A percentile compares a stretch with the other conserved stretches of the same genome.
phyloP scores from a whole-genome alignment of 2,797 vertebrate genomes.

The Cirrhinus mrigala region DNA sequence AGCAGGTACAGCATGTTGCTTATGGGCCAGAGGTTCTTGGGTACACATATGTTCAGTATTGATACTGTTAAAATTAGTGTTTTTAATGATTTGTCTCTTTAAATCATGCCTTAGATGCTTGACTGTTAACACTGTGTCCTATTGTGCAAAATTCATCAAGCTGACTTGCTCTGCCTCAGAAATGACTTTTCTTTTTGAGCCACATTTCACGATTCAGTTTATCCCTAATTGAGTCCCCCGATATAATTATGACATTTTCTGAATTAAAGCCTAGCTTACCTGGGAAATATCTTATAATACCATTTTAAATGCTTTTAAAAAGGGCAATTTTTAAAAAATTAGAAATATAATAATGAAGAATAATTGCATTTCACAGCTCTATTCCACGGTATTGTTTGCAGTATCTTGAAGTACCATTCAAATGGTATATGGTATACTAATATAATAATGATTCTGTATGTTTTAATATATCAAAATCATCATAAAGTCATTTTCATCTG shows the following conservation, averaged over 20 bases:
- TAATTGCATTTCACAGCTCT: neutral
- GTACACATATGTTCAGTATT: neutral
- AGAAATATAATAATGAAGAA: neutral
- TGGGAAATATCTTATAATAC: neutral
- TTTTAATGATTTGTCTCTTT: neutral
- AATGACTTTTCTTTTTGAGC: neutral
- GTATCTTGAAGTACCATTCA: neutral
- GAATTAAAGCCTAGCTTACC: neutral
- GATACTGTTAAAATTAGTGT: neutral
- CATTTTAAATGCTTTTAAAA: neutral
- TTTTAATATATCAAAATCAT: neutral
- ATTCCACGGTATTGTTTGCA: neutral
- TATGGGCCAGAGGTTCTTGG: constrained; percentile 8
- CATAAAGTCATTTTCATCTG: neutral
- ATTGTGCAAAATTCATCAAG: neutral
- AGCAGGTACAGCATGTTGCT: neutral
- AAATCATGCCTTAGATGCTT: neutral
- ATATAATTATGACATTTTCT: neutral
- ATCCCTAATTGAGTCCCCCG: neutral
- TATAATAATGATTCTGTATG: neutral
- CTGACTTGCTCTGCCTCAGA: neutral
- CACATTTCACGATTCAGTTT: neutral
- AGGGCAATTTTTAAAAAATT: neutral
- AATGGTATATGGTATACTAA: neutral
- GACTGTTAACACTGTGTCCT: neutral